phyloP scores from a whole-genome alignment of 2,797 vertebrate genomes.

The Synanceia verrucosa region DNA sequence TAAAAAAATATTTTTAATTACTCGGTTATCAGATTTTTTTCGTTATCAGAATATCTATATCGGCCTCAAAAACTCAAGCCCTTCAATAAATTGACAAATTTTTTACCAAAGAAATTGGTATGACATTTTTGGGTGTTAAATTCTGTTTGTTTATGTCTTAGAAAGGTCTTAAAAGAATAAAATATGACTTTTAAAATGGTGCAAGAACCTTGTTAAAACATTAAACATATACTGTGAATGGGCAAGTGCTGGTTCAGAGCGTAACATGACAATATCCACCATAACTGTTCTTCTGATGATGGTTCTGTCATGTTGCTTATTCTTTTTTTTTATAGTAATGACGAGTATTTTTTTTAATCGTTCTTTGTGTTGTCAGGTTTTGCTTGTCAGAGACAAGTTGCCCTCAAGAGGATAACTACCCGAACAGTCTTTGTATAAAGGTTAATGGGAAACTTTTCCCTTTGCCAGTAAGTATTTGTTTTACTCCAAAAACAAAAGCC shows the following conservation, averaged over 20 bases:
- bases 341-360: background rate
- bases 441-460: conserved; percentile 98
- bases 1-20: no score
- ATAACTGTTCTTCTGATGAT: background rate
- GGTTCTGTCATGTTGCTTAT: background rate
- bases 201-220: no score
- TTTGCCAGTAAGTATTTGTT: conserved; percentile 88
- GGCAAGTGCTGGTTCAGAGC: background rate
- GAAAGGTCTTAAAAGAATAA: no score
- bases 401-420: conserved; percentile 97
- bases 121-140: no score
- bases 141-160: no score
- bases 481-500: background rate
- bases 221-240: background rate
- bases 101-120: no score
- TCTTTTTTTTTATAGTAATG: background rate
- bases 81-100: no score
- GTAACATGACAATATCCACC: background rate
- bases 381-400: conserved; percentile 98
- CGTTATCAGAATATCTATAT: no score
- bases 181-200: no score
- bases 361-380: conserved; percentile 82
- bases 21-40: no score
- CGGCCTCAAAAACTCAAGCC: no score
- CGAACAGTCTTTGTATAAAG: conserved; percentile 96